Base-by-base conservation (phyloP, 1,140 invertebrate genomes). In the Zeugodacus cucurbitae region DNA sequence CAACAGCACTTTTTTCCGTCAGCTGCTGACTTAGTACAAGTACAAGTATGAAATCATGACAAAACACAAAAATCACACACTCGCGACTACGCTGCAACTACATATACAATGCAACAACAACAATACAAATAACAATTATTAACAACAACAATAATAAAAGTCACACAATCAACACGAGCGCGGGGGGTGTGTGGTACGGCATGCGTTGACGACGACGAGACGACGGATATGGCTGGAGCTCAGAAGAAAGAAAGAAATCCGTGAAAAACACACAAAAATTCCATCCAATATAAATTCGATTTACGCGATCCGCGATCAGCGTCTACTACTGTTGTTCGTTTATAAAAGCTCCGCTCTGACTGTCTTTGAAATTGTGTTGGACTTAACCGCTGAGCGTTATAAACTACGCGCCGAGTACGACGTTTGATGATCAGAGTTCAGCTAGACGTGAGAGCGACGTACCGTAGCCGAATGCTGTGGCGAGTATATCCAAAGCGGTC, bases 291-390 rank as follows among this genome's bases (percentile, higher is more conserved):
- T 54, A 54, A 74, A 74, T 22, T 82, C 74, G 74, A 82, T 41
- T 82, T 82, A n/a, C 74, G 74, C 74, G 74, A 82, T n/a, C 67
- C 11, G 26, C 67, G n/a, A 70, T 20, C n/a, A n/a, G n/a, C n/a
- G 17, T 29, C 67, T 10, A 70, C 74, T 17, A 82, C 74, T 82
- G 48, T 48, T 48, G 74, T 48, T 26, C 74, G 74, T 37, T 37
- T 82, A n/a, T 48, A 82, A 82, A 44, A 22, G 74, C 74, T 82
- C 10, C 41, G 74, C 74, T 82, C 74, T 82, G 34, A 82, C 74
- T 82, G 41, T 41, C n/a, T 26, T 82, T 44, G 41, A 29, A 82
- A 54, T 26, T 82, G 41, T 2, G 44, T 41, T 29, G 37, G 48
- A 26, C 11, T 22, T 48, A 82, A n/a, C n/a, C 41, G 74, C 20